phyloP scores from a whole-genome alignment of 2,888 invertebrate genomes.

The Polydrusus cervinus region DNA sequence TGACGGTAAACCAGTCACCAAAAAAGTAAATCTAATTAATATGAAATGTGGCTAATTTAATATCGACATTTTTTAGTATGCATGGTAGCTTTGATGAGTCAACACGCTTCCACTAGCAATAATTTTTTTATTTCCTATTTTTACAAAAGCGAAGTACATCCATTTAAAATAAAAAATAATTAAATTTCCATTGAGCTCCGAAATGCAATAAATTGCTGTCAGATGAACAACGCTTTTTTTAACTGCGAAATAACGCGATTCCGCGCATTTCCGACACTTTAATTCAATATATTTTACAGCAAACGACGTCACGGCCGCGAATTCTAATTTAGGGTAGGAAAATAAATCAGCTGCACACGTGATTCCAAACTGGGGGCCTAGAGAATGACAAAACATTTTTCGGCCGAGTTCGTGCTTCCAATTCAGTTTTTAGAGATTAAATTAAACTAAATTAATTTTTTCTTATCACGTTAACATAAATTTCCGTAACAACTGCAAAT shows the following conservation, averaged over 20 bases:
- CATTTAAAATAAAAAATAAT: slow-evolving; percentile 23
- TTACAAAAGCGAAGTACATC: not conserved
- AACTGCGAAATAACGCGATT: slow-evolving; percentile 38
- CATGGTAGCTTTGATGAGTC: too few relatives aligned
- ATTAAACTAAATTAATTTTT: slow-evolving; percentile 4
- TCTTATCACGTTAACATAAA: not conserved
- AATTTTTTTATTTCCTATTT: not conserved
- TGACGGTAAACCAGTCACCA: too few relatives aligned
- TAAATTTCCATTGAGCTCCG: slow-evolving; percentile 11
- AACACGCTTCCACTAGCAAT: not conserved
- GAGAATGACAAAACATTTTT: slow-evolving; percentile 25
- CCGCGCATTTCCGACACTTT: slow-evolving; percentile 42
- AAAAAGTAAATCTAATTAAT: too few relatives aligned
- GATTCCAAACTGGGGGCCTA: slow-evolving; percentile 25
- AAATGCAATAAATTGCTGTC: slow-evolving; percentile 41
- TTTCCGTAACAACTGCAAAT: too few relatives aligned
- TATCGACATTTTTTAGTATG: too few relatives aligned
- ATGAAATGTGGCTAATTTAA: too few relatives aligned
- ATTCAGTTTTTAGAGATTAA: not conserved
- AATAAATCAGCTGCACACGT: slow-evolving; percentile 43
- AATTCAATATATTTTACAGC: slow-evolving; percentile 42
- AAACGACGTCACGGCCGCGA: slow-evolving; percentile 32
- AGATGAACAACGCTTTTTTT: slow-evolving; percentile 25
- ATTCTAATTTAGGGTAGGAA: slow-evolving; percentile 37
- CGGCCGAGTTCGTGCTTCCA: slow-evolving; percentile 1